Base-by-base conservation (phyloP, 2,797 vertebrate genomes). In the Brachymystax lenok region DNA sequence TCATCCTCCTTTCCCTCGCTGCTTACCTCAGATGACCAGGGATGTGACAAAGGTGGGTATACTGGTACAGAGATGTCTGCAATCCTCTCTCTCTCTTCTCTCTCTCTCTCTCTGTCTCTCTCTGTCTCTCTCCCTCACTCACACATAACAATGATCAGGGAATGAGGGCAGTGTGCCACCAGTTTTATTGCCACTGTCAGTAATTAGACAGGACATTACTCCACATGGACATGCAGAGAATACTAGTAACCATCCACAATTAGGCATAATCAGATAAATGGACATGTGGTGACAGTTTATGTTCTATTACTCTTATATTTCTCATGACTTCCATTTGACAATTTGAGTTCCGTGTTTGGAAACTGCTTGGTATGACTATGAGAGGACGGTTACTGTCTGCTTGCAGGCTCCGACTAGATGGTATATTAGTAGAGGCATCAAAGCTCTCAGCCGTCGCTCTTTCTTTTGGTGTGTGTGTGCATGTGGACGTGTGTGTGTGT, bases 41-140 rank as follows among this genome's bases (percentile, higher is more conserved):
- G 96, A 93, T 97, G 96, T 93, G 97, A 98, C 77, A 97, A 97
- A 98, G 97, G 97, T 99, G 95, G 91, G 97, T 95, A 64, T 51
- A 68, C 52, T 35, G n/a, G 33, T 46, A 7, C 13, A 56, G 46
- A 19, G 63, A n/a, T 28, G 27, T 68, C 46, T 17, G 21, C 40
- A 69, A 28, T 28, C 52, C 72, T 63, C 61, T 52, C 73, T 54
- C 74, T 52, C 19, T 68, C 21, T n/a, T n/a, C n/a, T 27, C 70
- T 7, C 0, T 33, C 27, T 33, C 33, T 30, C 21, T 67, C 28
- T 50, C 19, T 61, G 5, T 24, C 51, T 30, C 64, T 40, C 50
- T 19, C 4, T 8, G 0, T 8, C 35, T 19, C 68, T 10, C 61
- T 7, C 61, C 4, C 63, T 21, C 63, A 73, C 35, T 63, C 67